These are phyloP conservation scores for Columba janthina DNA, from an alignment of 2,113 vertebrate species.

Conservation along the genomic window DNA sequence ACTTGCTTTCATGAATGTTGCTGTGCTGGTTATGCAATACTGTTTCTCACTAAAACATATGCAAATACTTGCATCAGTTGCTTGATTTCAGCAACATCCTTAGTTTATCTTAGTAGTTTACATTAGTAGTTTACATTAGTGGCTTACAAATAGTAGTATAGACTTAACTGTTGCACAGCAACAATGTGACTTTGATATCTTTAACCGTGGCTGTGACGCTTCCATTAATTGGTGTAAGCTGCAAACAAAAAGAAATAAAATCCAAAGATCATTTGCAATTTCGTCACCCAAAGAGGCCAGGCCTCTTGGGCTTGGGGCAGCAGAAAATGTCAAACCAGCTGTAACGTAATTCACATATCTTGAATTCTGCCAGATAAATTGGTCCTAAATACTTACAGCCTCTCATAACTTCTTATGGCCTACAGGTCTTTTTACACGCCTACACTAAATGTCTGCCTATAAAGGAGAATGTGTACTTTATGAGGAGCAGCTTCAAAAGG, in stretches of 20 bases:
- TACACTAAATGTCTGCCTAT: background rate
- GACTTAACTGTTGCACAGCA: background rate
- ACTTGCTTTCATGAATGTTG: background rate
- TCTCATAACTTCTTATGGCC: background rate
- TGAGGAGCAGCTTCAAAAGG: background rate
- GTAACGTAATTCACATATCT: background rate
- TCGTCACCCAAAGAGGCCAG: background rate
- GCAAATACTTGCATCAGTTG: background rate
- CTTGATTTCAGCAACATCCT: conserved; percentile 6
- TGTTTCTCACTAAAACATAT: background rate
- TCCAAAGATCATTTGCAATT: background rate
- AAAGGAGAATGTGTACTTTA: background rate
- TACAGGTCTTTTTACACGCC: background rate
- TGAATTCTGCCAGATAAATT: background rate
- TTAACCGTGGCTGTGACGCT: background rate
- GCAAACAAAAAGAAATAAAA: background rate
- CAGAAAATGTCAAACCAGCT: background rate
- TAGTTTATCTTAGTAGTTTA: background rate
- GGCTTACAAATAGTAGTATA: background rate
- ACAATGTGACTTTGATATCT: background rate
- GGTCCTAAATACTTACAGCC: background rate
- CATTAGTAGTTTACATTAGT: background rate
- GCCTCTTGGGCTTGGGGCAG: background rate
- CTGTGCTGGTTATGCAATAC: background rate
- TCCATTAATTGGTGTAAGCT: background rate